These are phyloP conservation scores for Oplegnathus fasciatus DNA, from an alignment of 2,113 vertebrate species.

Conservation along the genomic window DNA sequence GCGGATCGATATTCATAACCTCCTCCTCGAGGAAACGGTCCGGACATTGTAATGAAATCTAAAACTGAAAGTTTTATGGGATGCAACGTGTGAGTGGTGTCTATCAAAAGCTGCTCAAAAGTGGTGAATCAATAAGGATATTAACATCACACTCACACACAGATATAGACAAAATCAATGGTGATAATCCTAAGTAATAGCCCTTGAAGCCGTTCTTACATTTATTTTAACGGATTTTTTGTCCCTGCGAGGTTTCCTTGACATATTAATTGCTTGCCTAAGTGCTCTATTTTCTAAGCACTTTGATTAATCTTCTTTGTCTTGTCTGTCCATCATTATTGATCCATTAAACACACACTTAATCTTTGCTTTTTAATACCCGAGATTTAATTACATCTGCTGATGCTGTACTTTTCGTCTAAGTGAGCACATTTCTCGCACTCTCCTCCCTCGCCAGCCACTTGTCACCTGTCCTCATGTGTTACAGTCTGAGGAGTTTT, in stretches of 20 bases:
- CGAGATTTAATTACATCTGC: conserved; percentile 70
- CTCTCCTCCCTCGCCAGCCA: background rate
- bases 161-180: conserved; percentile 72
- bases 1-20: conserved; percentile 60
- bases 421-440: background rate
- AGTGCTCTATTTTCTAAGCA: conserved; percentile 71
- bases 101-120: conserved; percentile 71
- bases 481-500: conserved; percentile 45
- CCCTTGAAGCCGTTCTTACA: conserved; percentile 57
- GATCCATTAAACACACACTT: conserved; percentile 76
- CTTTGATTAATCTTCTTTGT: conserved; percentile 78
- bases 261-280: conserved; percentile 75
- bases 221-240: conserved; percentile 62
- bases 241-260: conserved; percentile 58
- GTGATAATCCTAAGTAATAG: conserved; percentile 72
- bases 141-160: conserved; percentile 57
- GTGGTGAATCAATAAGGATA: conserved; percentile 67
- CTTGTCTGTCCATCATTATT: conserved; percentile 76
- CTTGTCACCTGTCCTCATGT: conserved; percentile 55
- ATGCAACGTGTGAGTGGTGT: conserved; percentile 49
- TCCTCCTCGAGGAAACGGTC: conserved; percentile 53
- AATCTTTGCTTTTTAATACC: conserved; percentile 69
- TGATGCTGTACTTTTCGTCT: conserved; percentile 33
- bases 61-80: conserved; percentile 57
- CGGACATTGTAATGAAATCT: conserved; percentile 59